Evolutionary conservation across 30 jellyfish, hydroid and myxozoan genomes (phyloP).

Genomic region (Aurelia aurita): DNA sequence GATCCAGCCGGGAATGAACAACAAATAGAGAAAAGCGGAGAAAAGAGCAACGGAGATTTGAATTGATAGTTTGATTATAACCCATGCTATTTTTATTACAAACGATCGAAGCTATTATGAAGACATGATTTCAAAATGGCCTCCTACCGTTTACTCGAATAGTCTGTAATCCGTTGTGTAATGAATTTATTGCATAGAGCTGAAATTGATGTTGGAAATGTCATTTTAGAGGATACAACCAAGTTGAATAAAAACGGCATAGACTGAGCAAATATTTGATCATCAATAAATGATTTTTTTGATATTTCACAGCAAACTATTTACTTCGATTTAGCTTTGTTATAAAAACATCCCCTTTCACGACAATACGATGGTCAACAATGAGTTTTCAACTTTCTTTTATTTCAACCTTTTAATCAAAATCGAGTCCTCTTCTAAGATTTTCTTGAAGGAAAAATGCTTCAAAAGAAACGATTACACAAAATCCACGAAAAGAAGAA

Average conservation of each 20-base stretch:
- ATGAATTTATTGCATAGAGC: slow-evolving; percentile 39
- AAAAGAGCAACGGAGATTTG: slow-evolving; percentile 7
- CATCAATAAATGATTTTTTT: slow-evolving; percentile 12
- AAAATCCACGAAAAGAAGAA: no score
- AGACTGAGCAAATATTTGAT: slow-evolving; percentile 57
- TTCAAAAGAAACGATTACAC: no score
- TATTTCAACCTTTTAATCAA: no score
- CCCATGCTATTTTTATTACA: neutral
- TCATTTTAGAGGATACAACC: slow-evolving; percentile 3
- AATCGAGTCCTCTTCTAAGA: no score
- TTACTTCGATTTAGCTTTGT: slow-evolving; percentile 35
- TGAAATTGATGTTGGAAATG: neutral
- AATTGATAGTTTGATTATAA: slow-evolving; percentile 5
- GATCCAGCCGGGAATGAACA: slow-evolving; percentile 20
- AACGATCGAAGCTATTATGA: no score
- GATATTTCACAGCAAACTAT: slow-evolving; percentile 32
- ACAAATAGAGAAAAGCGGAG: slow-evolving; percentile 19
- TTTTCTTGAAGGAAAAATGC: no score
- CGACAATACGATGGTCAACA: slow-evolving; percentile 22
- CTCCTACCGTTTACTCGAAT: slow-evolving; percentile 26
- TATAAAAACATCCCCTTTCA: slow-evolving; percentile 43
- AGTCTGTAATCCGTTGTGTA: neutral
- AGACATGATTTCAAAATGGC: slow-evolving; percentile 17
- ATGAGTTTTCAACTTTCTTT: neutral
- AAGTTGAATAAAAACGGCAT: slow-evolving; percentile 48